Evolutionary conservation across 2,888 invertebrate genomes (phyloP).

Genomic region (Acanthoscelides obtectus): DNA sequence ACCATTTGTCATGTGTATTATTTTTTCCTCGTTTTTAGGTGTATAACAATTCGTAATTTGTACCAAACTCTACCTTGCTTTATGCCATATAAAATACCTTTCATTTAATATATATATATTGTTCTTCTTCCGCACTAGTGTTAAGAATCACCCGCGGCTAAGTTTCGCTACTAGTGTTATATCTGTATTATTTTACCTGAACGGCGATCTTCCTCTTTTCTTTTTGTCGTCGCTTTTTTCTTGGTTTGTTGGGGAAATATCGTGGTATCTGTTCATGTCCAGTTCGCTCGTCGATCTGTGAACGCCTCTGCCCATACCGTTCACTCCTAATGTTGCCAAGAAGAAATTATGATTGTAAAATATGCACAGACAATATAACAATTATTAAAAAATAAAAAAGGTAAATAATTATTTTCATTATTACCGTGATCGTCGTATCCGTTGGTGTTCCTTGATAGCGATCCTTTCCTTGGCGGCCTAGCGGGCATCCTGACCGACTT

Average conservation of each 20-base stretch:
- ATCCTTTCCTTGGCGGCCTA: slow-evolving; percentile 72
- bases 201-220: slow-evolving; percentile 85
- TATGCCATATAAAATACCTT: too few species aligned
- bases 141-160: too few species aligned
- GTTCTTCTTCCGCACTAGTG: too few species aligned
- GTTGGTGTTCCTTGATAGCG: slow-evolving; percentile 55
- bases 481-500: slow-evolving; percentile 55
- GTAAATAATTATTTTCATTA: too few species aligned
- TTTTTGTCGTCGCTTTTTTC: slow-evolving; percentile 47
- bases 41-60: too few species aligned
- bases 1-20: too few species aligned
- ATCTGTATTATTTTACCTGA: slow-evolving; percentile 56
- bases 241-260: slow-evolving; percentile 45
- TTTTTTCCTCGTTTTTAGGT: too few species aligned
- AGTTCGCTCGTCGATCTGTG: slow-evolving; percentile 72
- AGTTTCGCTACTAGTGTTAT: slow-evolving; percentile 50
- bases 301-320: slow-evolving; percentile 43
- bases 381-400: too few species aligned
- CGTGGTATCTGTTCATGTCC: slow-evolving; percentile 68
- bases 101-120: too few species aligned
- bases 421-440: slow-evolving; percentile 40
- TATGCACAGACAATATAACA: too few species aligned
- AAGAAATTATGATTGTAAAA: too few species aligned
- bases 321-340: neutral
- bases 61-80: too few species aligned